Percentiles rank a stretch among this genome's conserved stretches.
These are phyloP conservation scores for Ctenopoma multispine DNA, from an alignment of 2,797 vertebrate genomes.

Conservation along the genomic window DNA sequence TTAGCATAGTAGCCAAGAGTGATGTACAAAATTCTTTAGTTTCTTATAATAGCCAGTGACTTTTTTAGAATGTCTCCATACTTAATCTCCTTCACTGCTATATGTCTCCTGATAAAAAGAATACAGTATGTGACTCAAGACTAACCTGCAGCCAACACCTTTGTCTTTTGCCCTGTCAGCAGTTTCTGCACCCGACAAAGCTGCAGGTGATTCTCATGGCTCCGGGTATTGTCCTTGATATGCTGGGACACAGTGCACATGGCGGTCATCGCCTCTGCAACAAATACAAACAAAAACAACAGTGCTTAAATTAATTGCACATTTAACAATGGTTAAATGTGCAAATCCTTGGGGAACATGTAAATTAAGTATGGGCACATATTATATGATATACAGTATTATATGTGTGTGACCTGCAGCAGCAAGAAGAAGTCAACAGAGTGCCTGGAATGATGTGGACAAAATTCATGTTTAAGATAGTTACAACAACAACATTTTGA, in stretches of 20 bases:
- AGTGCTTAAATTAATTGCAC: too few relatives aligned
- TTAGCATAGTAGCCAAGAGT: conserved; percentile 40
- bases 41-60: too few relatives aligned
- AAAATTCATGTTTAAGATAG: too few relatives aligned
- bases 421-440: too few relatives aligned
- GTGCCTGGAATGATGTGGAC: too few relatives aligned
- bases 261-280: conserved; percentile 66
- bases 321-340: background rate
- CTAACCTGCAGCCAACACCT: conserved; percentile 91
- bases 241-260: conserved; percentile 77
- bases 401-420: too few relatives aligned
- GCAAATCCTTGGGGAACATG: too few relatives aligned
- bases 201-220: conserved; percentile 90
- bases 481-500: too few relatives aligned
- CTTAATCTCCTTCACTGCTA: conserved; percentile 59
- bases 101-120: conserved; percentile 82
- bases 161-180: conserved; percentile 91
- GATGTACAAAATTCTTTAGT: conserved; percentile 10
- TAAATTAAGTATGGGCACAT: too few relatives aligned
- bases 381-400: too few relatives aligned
- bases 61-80: too few relatives aligned
- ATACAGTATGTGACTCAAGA: conserved; percentile 89
- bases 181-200: conserved; percentile 89
- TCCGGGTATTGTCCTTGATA: conserved; percentile 82
- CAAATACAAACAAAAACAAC: conserved; percentile 22